phyloP scores from a whole-genome alignment of 1,140 invertebrate species.

The Drosophila ambigua region DNA sequence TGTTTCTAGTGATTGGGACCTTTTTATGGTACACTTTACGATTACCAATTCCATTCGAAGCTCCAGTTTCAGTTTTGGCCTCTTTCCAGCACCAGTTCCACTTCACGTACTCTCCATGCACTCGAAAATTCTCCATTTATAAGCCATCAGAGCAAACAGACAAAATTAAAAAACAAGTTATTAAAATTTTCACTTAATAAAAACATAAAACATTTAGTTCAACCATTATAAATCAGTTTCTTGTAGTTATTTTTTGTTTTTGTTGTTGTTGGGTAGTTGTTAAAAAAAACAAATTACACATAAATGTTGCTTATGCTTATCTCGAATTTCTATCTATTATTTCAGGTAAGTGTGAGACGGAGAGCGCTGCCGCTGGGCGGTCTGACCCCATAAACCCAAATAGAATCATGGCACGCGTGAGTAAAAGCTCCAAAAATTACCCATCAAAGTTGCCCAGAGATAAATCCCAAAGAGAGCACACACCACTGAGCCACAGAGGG shows the following conservation, averaged over 20 bases:
- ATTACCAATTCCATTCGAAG: no score
- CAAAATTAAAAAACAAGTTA: slow-evolving; percentile 35
- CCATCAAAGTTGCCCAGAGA: slow-evolving; percentile 43
- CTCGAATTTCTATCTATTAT: slow-evolving; percentile 63
- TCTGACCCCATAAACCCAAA: slow-evolving; percentile 66
- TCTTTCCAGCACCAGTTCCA: slow-evolving; percentile 1
- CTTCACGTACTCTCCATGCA: slow-evolving; percentile 13
- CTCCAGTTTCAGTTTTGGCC: no score
- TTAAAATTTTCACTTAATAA: slow-evolving; percentile 70
- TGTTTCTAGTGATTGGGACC: no score
- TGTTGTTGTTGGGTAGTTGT: slow-evolving; percentile 18
- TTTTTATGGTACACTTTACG: no score
- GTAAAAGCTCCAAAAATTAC: slow-evolving; percentile 66
- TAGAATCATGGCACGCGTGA: slow-evolving; percentile 74
- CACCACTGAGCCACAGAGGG: background rate
- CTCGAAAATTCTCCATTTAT: slow-evolving; percentile 14
- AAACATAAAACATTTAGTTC: slow-evolving; percentile 55
- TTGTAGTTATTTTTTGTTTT: slow-evolving; percentile 32
- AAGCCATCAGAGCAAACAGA: background rate
- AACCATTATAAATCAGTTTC: slow-evolving; percentile 59
- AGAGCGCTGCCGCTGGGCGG: slow-evolving; percentile 25
- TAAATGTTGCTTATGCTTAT: slow-evolving; percentile 64
- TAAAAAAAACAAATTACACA: slow-evolving; percentile 49
- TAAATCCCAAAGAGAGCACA: slow-evolving; percentile 35
- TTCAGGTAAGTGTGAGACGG: slow-evolving; percentile 60